Evolutionary conservation across 1,140 invertebrate species (phyloP).

Genomic region (Pogonomyrmex barbatus): DNA sequence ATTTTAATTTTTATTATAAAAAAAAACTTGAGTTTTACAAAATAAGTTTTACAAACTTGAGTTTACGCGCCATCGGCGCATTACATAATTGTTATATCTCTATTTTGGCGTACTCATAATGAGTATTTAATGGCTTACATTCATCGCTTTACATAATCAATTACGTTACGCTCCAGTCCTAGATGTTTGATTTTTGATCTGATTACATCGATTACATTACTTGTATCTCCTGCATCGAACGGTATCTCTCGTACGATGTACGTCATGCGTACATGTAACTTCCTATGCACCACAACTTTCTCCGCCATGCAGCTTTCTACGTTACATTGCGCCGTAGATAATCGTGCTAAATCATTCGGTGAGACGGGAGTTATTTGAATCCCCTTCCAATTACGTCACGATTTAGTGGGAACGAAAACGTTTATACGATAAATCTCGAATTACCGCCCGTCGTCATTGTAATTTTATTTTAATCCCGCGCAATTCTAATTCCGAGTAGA

Average conservation of each 20-base stretch:
- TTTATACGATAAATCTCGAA: background rate
- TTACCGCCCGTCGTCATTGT: background rate
- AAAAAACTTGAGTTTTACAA: background rate
- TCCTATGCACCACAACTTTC: slow-evolving; percentile 53
- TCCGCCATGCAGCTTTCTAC: slow-evolving; percentile 53
- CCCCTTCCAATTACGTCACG: slow-evolving; percentile 41
- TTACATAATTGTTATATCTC: slow-evolving; percentile 15
- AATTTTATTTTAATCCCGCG: slow-evolving; percentile 17
- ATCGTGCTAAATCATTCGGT: slow-evolving; percentile 52
- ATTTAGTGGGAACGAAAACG: background rate
- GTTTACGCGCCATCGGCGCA: background rate
- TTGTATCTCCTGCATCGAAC: background rate
- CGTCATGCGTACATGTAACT: slow-evolving; percentile 21
- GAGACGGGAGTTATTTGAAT: slow-evolving; percentile 29
- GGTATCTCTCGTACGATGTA: background rate
- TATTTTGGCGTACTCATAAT: background rate
- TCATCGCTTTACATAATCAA: slow-evolving; percentile 33
- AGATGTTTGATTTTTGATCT: slow-evolving; percentile 25
- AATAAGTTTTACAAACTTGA: background rate
- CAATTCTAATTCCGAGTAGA: background rate
- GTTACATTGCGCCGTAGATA: slow-evolving; percentile 30
- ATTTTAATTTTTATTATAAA: background rate
- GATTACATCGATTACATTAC: slow-evolving; percentile 11
- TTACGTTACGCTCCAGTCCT: background rate
- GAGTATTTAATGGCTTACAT: background rate